Evolutionary conservation across 2,888 invertebrate genomes (phyloP).

Genomic region (Agrotis ipsilon): DNA sequence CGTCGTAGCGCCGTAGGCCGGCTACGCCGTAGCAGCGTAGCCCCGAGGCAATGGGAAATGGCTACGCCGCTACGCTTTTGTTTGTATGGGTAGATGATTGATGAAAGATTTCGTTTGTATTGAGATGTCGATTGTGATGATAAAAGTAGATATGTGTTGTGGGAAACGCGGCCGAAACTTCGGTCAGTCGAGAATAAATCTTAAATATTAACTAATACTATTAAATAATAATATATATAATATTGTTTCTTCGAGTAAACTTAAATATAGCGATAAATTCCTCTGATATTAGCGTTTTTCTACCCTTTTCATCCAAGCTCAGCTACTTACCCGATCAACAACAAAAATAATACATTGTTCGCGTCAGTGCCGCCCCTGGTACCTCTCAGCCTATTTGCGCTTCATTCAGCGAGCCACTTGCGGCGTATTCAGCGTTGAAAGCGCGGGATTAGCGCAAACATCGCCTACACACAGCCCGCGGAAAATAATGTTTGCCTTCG

Average conservation of each 20-base stretch:
- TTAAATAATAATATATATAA: no score
- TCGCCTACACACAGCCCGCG: slow-evolving; percentile 24
- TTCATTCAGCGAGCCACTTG: slow-evolving; percentile 59
- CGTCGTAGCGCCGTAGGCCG: slow-evolving; percentile 48
- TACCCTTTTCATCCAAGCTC: background rate
- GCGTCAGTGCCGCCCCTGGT: slow-evolving; percentile 4
- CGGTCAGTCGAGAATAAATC: no score
- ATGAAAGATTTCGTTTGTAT: slow-evolving; percentile 1
- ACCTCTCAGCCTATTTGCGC: slow-evolving; percentile 55
- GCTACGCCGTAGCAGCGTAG: slow-evolving; percentile 57
- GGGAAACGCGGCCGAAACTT: no score
- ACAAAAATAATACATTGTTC: slow-evolving; percentile 34
- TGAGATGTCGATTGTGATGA: background rate
- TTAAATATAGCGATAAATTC: background rate
- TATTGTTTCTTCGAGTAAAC: no score
- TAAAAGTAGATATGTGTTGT: background rate
- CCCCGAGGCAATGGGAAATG: slow-evolving; percentile 30
- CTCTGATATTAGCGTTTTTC: background rate
- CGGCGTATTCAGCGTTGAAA: slow-evolving; percentile 55
- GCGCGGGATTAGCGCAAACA: slow-evolving; percentile 62
- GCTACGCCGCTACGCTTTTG: slow-evolving; percentile 34
- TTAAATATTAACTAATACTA: no score
- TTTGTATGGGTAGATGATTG: slow-evolving; percentile 14
- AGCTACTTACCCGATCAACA: slow-evolving; percentile 2
- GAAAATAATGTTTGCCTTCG: slow-evolving; percentile 61